Base-by-base conservation (phyloP, 2,113 vertebrate genomes). In the Rostratula benghalensis region DNA sequence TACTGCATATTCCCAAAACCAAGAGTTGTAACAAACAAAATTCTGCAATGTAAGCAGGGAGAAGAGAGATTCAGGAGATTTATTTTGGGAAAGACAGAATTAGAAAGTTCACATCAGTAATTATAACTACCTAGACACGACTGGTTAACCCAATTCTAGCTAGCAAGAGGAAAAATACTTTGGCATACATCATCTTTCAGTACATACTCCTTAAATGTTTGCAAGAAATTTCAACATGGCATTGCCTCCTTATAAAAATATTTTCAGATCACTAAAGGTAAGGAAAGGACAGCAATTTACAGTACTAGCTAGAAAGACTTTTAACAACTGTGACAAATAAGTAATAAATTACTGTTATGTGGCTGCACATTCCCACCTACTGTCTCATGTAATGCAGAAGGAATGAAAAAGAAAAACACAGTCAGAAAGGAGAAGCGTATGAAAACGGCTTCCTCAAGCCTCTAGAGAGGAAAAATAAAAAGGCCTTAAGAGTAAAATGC, bases 331-430 rank as follows among this genome's bases (percentile, higher is more conserved):
- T 24, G 50, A 90, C 84, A 94, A 83, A 92, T 94, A 64, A 59
- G 37, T 88, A 91, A 94, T 88, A 97, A 95, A 75, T 51, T 33
- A 59, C 77, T 71, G 50, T 51, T 85, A 87, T 90, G 69, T 95
- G 93, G 94, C 91, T 65, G 25, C 15, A 7, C 43, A 75, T 95
- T 91, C 46, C 37, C 50, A 93, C 43, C 85, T 97, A 64, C 63
- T 96, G 70, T 81, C 83, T 57, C 92, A 54, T 46, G 77, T 92
- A 37, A 75, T 37, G 39, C 87, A 83, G 86, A 97, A 98, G 57
- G 85, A 96, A 97, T 88, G 79, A 91, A 53, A 78, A 48, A 57
- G 50, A 65, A 83, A 16, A 54, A 31, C 3, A 30, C 18, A 90
- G 45, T 50, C 91, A 81, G 81, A 87, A 61, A 93, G 39, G 39